Conservation (phyloP, 2,797 vertebrate genomes). For the Ispidina lecontei region DNA sequence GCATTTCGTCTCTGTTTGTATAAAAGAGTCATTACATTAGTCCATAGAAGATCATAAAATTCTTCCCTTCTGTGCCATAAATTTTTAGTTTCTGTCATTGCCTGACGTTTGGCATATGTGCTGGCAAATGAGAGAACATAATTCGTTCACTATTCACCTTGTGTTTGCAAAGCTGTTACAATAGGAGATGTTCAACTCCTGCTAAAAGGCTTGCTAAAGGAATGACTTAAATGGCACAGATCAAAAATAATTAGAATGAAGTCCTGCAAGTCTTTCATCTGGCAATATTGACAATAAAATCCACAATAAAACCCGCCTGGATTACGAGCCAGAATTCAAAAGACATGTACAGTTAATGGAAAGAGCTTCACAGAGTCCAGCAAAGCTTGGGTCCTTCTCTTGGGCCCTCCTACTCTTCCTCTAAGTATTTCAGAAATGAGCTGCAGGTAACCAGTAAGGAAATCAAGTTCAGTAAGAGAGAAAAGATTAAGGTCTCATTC, state of each 20-base stretch:
- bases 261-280: not conserved
- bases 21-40: constrained; percentile 57
- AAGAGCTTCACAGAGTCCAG: not conserved
- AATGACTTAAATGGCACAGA: not conserved
- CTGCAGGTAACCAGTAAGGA: not conserved
- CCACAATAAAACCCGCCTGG: not conserved
- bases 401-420: no score
- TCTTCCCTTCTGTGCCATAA: constrained; percentile 42
- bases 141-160: constrained; percentile 56
- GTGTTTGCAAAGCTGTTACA: constrained; percentile 34
- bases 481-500: not conserved
- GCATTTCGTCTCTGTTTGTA: constrained; percentile 52
- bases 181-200: constrained; percentile 15
- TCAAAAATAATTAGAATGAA: not conserved
- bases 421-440: not conserved
- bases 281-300: not conserved
- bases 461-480: not conserved
- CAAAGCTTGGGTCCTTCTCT: not conserved
- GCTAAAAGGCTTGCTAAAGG: constrained; percentile 14
- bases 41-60: constrained; percentile 53
- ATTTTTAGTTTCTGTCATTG: constrained; percentile 51
- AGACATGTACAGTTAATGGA: not conserved
- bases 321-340: not conserved
- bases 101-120: not conserved
- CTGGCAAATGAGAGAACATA: constrained; percentile 39